Evolutionary conservation across 2,888 invertebrate species (phyloP).

Genomic region (Sarcophaga carnaria): DNA sequence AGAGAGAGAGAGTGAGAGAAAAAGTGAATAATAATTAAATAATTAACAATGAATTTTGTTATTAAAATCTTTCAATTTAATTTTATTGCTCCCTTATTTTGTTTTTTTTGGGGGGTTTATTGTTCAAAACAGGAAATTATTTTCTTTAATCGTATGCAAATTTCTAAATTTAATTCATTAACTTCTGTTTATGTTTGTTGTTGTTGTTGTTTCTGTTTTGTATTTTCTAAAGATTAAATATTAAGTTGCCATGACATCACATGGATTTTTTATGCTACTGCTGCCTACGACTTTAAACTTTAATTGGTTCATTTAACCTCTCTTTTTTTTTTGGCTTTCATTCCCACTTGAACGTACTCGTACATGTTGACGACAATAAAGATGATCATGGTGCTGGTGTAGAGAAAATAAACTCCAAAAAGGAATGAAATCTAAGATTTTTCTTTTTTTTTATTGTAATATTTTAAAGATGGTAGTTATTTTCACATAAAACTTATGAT

Average conservation of each 20-base stretch:
- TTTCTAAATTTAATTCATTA: slow-evolving; percentile 38
- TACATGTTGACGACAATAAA: neutral
- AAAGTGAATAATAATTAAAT: too few species aligned
- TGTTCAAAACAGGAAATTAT: slow-evolving; percentile 32
- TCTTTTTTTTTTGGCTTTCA: slow-evolving; percentile 28
- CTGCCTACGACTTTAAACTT: slow-evolving; percentile 54
- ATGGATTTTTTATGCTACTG: slow-evolving; percentile 17
- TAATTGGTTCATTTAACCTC: slow-evolving; percentile 62
- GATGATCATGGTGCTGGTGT: neutral
- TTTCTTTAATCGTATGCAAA: slow-evolving; percentile 36
- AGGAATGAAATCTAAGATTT: neutral
- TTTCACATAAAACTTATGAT: slow-evolving; percentile 56
- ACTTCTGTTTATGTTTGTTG: slow-evolving; percentile 39
- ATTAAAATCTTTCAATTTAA: too few species aligned
- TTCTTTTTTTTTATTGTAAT: slow-evolving; percentile 11
- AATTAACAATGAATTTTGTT: too few species aligned
- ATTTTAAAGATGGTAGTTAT: slow-evolving; percentile 19
- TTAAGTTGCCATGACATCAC: slow-evolving; percentile 58
- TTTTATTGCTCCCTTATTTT: too few species aligned
- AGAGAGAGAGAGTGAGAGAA: neutral
- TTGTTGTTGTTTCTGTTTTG: neutral
- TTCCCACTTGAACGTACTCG: neutral
- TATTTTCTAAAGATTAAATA: slow-evolving; percentile 33
- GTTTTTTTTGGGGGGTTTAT: neutral
- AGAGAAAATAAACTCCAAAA: neutral